Evolutionary conservation across 2,113 vertebrate genomes (phyloP).

Genomic region (Planiliza haematocheilus): DNA sequence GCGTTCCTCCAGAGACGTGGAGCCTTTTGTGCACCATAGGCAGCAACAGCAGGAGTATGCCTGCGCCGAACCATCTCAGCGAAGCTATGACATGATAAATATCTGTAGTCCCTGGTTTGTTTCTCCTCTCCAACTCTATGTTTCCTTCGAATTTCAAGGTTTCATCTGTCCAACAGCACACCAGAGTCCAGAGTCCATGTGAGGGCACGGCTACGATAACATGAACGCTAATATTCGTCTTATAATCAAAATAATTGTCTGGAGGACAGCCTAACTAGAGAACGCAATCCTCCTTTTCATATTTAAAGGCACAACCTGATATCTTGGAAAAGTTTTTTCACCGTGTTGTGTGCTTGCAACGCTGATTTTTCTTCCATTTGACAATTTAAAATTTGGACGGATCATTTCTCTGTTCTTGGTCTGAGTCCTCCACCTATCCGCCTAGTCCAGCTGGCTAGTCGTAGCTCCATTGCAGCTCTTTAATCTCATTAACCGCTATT

Average conservation of each 20-base stretch:
- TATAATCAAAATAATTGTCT: too few relatives aligned
- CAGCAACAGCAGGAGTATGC: constrained; percentile 27
- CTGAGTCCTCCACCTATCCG: constrained; percentile 43
- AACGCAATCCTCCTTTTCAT: constrained; percentile 18
- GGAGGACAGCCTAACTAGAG: not conserved
- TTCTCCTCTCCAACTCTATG: not conserved
- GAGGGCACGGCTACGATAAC: not conserved
- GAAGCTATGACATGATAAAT: constrained; percentile 41
- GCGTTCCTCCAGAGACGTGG: constrained; percentile 73
- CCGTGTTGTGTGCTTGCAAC: too few relatives aligned
- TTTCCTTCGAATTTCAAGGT: constrained; percentile 13
- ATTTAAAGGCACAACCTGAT: constrained; percentile 8
- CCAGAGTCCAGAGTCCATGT: not conserved
- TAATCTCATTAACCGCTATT: constrained; percentile 75
- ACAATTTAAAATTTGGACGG: constrained; percentile 14
- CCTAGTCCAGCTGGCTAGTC: constrained; percentile 50
- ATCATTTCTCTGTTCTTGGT: constrained; percentile 27
- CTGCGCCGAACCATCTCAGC: too few relatives aligned
- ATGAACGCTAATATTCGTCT: too few relatives aligned
- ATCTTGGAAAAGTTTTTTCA: constrained; percentile 31
- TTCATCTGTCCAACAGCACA: constrained; percentile 7
- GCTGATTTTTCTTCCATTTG: too few relatives aligned
- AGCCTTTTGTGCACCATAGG: constrained; percentile 70
- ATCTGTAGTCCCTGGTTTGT: constrained; percentile 30
- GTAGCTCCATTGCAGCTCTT: constrained; percentile 50